A percentile compares a stretch with the other conserved stretches of the same genome.
Evolutionary conservation across 2,888 invertebrate genomes (phyloP).

Genomic region (Patella pellucida): DNA sequence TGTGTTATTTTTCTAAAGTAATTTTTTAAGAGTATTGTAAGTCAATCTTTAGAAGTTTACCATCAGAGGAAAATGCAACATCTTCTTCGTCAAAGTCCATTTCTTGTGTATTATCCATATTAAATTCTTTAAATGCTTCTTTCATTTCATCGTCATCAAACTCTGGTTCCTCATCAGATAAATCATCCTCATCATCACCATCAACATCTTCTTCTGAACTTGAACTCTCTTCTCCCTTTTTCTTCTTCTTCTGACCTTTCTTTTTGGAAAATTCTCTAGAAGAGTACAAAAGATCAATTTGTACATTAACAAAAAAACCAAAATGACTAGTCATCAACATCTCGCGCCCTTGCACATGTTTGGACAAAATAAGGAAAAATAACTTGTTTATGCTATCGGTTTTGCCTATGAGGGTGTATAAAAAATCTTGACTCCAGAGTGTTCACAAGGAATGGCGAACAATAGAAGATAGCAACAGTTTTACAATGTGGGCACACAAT

Average conservation of each 20-base stretch:
- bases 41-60: neutral
- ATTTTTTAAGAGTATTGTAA: too few relatives aligned
- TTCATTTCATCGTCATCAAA: slow-evolving; percentile 55
- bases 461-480: too few relatives aligned
- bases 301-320: neutral
- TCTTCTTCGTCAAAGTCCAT: slow-evolving; percentile 58
- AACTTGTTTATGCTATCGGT: too few relatives aligned
- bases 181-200: slow-evolving; percentile 51
- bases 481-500: too few relatives aligned
- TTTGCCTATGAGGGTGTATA: too few relatives aligned
- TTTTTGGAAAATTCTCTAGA: slow-evolving; percentile 31
- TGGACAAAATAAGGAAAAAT: too few relatives aligned
- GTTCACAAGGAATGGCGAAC: too few relatives aligned
- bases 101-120: slow-evolving; percentile 37
- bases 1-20: too few relatives aligned
- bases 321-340: too few relatives aligned
- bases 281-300: neutral
- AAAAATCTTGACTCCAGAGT: too few relatives aligned
- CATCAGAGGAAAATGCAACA: slow-evolving; percentile 52
- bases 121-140: slow-evolving; percentile 44
- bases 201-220: slow-evolving; percentile 70
- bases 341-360: too few relatives aligned
- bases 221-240: slow-evolving; percentile 42
- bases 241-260: slow-evolving; percentile 53
- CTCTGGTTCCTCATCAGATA: slow-evolving; percentile 59